Base-by-base conservation (phyloP, 92 coral and sea anemone genomes). In the Galaxea fascicularis region DNA sequence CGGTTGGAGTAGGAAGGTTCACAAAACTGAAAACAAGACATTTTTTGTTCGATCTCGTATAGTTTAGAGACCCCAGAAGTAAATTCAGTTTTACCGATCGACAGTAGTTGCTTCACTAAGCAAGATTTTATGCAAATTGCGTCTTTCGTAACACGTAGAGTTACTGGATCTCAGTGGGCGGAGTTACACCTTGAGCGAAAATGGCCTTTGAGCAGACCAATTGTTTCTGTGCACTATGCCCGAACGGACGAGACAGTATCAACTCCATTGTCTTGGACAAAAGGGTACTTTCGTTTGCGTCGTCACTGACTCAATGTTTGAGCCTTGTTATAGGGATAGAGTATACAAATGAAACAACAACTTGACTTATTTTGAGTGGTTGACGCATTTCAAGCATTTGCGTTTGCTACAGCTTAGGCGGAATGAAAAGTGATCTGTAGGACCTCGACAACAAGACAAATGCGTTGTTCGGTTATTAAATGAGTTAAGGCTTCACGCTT, bases 171-270 rank as follows among this genome's bases (percentile, higher is more conserved):
- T 78, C 68, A 20, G 73, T 44, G 30, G 84, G 74, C 65, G 84
- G 84, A 65, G 84, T 58, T 20, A 66, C 26, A 30, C 21, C 65
- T 49, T 20, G 28, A 65, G 84, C 65, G 84, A 79, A 16, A 79
- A 47, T 31, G 4, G 24, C 51, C 3, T 66, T 53, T 20, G 76
- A 66, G n/a, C 84, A 65, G 41, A 2, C 2, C 41, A 35, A 35
- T n/a, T n/a, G n/a, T n/a, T n/a, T n/a, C n/a, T n/a, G n/a, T n/a
- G n/a, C n/a, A n/a, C n/a, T n/a, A n/a, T n/a, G n/a, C n/a, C n/a
- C n/a, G n/a, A n/a, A n/a, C n/a, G n/a, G n/a, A n/a, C n/a, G n/a
- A n/a, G n/a, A n/a, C n/a, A n/a, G n/a, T n/a, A n/a, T n/a, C n/a
- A n/a, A n/a, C n/a, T n/a, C n/a, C n/a, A n/a, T n/a, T n/a, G n/a